Evolutionary conservation across 2,888 invertebrate species (phyloP).

Genomic region (Hedya salicella): DNA sequence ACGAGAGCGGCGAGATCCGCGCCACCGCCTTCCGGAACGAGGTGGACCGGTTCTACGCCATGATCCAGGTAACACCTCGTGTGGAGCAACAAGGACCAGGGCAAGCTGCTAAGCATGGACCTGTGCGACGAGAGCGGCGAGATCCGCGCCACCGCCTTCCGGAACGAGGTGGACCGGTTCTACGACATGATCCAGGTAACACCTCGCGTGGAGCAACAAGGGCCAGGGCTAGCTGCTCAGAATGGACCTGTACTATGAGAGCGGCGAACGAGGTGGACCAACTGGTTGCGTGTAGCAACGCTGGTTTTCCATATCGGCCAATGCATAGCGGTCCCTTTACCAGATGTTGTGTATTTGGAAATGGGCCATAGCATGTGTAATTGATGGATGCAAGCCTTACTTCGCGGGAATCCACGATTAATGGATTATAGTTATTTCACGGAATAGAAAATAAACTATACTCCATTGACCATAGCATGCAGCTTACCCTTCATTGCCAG

Average conservation of each 20-base stretch:
- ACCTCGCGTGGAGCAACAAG: conserved; percentile 82
- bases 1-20: conserved; percentile 97
- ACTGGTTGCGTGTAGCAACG: neutral
- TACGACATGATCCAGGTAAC: conserved; percentile 86
- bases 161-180: conserved; percentile 94
- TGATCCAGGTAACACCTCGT: conserved; percentile 89
- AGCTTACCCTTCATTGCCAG: too few species aligned
- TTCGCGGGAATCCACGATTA: too few species aligned
- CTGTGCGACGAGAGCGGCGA: conserved; percentile 97
- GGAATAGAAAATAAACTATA: too few species aligned
- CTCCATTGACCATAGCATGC: too few species aligned
- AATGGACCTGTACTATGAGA: conserved; percentile 91
- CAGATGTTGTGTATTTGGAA: too few species aligned
- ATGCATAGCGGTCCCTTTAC: too few species aligned
- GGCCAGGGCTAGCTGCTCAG: conserved; percentile 98
- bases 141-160: conserved; percentile 96
- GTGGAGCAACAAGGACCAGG: conserved; percentile 97
- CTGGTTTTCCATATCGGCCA: too few species aligned
- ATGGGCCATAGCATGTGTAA: too few species aligned
- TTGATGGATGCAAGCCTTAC: too few species aligned
- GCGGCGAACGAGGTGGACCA: conserved; percentile 95
- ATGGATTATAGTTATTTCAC: too few species aligned
- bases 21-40: conserved; percentile 95
- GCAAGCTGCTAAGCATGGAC: conserved; percentile 91
- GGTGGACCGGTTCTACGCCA: conserved; percentile 94